phyloP scores from a whole-genome alignment of 1,140 invertebrate genomes.

The Papilio xuthus region DNA sequence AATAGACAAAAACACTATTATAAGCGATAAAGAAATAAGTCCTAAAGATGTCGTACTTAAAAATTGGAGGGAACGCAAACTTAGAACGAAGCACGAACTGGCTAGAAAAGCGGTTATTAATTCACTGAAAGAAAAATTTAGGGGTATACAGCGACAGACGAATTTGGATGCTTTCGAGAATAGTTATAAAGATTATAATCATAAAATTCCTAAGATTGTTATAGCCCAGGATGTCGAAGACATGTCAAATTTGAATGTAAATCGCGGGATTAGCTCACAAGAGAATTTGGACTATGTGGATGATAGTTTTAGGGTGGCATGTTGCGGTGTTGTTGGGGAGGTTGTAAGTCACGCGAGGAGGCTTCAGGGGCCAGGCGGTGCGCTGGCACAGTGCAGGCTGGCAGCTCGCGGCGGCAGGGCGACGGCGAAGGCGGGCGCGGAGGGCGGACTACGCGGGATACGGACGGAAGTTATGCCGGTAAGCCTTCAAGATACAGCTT shows the following conservation, averaged over 20 bases:
- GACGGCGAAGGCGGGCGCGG: conserved; percentile 66
- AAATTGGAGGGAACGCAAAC: conserved; percentile 70
- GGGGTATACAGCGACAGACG: conserved; percentile 33
- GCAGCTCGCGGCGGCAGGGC: conserved; percentile 67
- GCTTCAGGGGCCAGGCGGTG: conserved; percentile 74
- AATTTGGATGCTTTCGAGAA: conserved; percentile 50
- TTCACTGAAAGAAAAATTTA: conserved; percentile 75
- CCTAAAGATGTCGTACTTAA: conserved; percentile 61
- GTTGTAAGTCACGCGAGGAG: conserved; percentile 71
- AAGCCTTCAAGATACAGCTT: conserved; percentile 45
- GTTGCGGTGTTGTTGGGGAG: conserved; percentile 48
- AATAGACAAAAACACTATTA: conserved; percentile 45
- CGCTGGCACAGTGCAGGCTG: conserved; percentile 73
- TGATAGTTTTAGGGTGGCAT: conserved; percentile 50
- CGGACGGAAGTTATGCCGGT: conserved; percentile 69
- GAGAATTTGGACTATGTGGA: conserved; percentile 49
- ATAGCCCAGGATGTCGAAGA: conserved; percentile 74
- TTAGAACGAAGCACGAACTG: conserved; percentile 64
- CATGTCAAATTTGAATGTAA: conserved; percentile 75
- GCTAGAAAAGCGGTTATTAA: conserved; percentile 71
- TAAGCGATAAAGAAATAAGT: conserved; percentile 38
- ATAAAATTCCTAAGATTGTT: conserved; percentile 57
- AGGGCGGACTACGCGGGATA: conserved; percentile 65
- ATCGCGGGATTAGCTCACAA: conserved; percentile 47
- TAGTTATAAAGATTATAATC: conserved; percentile 58